phyloP scores from a whole-genome alignment of 2,113 vertebrate genomes.

The Emydura subglobosa region DNA sequence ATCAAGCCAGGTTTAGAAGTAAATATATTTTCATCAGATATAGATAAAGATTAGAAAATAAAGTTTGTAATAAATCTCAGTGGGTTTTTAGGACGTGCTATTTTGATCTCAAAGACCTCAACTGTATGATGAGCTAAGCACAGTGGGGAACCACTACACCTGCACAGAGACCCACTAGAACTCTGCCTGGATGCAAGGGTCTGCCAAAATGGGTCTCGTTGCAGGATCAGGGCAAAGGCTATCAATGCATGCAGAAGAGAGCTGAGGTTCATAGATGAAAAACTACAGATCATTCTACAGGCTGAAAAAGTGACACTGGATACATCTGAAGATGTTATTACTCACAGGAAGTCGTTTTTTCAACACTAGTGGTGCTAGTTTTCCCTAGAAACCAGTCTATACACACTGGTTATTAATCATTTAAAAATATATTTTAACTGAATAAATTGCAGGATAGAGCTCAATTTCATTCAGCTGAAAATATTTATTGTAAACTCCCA shows the following conservation, averaged over 20 bases:
- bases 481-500: neutral
- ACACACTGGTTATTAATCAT: neutral
- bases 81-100: neutral
- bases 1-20: neutral
- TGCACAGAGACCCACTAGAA: neutral
- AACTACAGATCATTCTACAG: neutral
- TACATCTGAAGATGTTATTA: neutral
- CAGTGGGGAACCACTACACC: neutral
- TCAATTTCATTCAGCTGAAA: neutral
- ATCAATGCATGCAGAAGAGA: neutral
- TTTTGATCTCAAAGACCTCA: neutral
- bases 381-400: neutral
- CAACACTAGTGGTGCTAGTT: neutral
- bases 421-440: slow-evolving; percentile 3
- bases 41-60: neutral
- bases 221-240: neutral
- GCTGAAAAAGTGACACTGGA: neutral
- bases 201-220: accelerated
- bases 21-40: neutral
- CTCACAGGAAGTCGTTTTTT: neutral
- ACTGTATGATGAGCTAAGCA: neutral
- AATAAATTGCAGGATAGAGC: neutral
- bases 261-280: slow-evolving; percentile 1
- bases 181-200: neutral
- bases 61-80: neutral